phyloP scores from a whole-genome alignment of 2,888 invertebrate genomes.

The Leucophora obtusa region DNA sequence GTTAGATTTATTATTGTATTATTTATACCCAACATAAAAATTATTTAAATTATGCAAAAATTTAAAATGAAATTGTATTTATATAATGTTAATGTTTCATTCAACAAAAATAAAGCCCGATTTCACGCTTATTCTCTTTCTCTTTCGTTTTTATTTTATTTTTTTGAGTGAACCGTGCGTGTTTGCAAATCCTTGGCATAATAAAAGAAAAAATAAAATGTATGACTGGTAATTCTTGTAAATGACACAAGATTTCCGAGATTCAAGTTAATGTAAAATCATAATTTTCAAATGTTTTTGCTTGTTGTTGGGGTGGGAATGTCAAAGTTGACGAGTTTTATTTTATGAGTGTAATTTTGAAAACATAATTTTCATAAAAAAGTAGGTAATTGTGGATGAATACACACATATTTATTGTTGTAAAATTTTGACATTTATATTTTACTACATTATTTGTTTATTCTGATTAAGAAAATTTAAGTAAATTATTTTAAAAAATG shows the following conservation, averaged over 20 bases:
- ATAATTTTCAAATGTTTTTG: not conserved
- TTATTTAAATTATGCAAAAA: slow-evolving; percentile 53
- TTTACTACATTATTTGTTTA: not conserved
- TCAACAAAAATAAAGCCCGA: slow-evolving; percentile 18
- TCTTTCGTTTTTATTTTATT: not conserved
- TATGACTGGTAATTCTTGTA: slow-evolving; percentile 21
- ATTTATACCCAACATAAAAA: slow-evolving; percentile 44
- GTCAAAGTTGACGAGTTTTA: not conserved
- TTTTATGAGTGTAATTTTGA: not conserved
- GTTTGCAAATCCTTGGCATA: slow-evolving; percentile 13
- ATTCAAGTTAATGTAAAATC: slow-evolving; percentile 13
- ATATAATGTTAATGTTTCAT: slow-evolving; percentile 29
- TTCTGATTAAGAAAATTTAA: not conserved
- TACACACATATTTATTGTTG: not conserved
- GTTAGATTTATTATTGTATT: slow-evolving; percentile 50
- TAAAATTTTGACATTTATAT: not conserved
- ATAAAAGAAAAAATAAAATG: slow-evolving; percentile 13
- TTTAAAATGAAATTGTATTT: slow-evolving; percentile 46
- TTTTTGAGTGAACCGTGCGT: slow-evolving; percentile 9
- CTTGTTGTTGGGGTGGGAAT: not conserved
- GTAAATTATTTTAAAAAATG: too few relatives aligned
- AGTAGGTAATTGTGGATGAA: not conserved
- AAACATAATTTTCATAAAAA: not conserved
- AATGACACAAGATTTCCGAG: slow-evolving; percentile 31
- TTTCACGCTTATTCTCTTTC: slow-evolving; percentile 15